Conservation (phyloP, 2,113 vertebrate genomes). For the Megaptera novaeangliae region DNA sequence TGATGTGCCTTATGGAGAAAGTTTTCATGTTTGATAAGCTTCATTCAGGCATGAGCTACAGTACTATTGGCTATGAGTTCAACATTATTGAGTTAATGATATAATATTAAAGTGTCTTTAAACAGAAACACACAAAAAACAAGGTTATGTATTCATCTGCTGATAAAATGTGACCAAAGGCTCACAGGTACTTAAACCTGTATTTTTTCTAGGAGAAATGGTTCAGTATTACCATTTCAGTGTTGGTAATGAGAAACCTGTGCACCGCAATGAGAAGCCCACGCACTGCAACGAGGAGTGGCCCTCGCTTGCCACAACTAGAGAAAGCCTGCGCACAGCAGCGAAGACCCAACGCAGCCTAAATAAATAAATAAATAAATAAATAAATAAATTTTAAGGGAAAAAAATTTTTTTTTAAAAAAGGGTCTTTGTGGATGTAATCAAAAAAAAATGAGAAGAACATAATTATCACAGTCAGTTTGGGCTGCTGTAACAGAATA, state of each 20-base stretch:
- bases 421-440: too few relatives aligned
- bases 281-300: too few relatives aligned
- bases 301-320: too few relatives aligned
- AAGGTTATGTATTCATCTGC: neutral
- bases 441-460: neutral
- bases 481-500: neutral
- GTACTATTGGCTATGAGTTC: neutral
- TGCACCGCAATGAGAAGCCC: too few relatives aligned
- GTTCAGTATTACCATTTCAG: neutral
- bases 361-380: too few relatives aligned
- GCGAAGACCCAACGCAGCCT: too few relatives aligned
- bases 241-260: neutral
- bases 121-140: neutral
- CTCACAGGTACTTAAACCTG: neutral
- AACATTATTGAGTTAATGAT: neutral
- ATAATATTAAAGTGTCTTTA: neutral
- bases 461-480: neutral
- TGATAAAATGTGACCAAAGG: neutral
- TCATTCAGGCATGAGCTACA: neutral
- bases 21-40: neutral
- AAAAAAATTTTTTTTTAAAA: too few relatives aligned
- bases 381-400: too few relatives aligned
- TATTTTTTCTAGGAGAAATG: neutral
- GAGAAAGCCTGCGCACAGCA: too few relatives aligned
- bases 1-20: neutral